phyloP scores from a whole-genome alignment of 2,113 vertebrate species.

The Sinocyclocheilus maitianheensis region DNA sequence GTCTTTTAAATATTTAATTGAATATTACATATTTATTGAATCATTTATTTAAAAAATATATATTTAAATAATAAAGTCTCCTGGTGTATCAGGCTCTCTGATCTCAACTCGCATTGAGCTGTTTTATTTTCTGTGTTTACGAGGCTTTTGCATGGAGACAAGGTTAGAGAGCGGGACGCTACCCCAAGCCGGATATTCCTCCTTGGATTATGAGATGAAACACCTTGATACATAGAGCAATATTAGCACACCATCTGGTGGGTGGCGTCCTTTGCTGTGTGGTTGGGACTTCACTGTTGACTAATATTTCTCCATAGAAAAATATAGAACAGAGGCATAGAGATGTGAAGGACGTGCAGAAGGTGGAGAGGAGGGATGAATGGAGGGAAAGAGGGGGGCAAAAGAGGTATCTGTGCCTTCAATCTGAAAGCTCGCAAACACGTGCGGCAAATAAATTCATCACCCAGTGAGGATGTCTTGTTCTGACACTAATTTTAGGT shows the following conservation, averaged over 20 bases:
- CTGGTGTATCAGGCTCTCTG: neutral
- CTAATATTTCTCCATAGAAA: conserved; percentile 71
- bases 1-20: too few species aligned
- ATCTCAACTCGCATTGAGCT: neutral
- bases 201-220: conserved; percentile 77
- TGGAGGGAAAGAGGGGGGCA: neutral
- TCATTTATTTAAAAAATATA: too few species aligned
- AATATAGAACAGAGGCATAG: conserved; percentile 62
- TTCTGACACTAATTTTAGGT: conserved; percentile 78
- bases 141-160: conserved; percentile 55
- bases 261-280: conserved; percentile 68
- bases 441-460: conserved; percentile 71
- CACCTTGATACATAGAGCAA: conserved; percentile 75
- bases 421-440: conserved; percentile 27
- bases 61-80: neutral
- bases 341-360: conserved; percentile 70
- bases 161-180: conserved; percentile 69
- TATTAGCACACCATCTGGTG: conserved; percentile 80
- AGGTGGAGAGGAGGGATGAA: conserved; percentile 50
- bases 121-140: conserved; percentile 49
- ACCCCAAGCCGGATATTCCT: conserved; percentile 66
- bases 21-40: too few species aligned
- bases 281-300: conserved; percentile 68
- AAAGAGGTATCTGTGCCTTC: conserved; percentile 48
- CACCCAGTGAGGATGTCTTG: conserved; percentile 73